Base-by-base conservation (phyloP, 2,113 vertebrate species). In the Ia io region DNA sequence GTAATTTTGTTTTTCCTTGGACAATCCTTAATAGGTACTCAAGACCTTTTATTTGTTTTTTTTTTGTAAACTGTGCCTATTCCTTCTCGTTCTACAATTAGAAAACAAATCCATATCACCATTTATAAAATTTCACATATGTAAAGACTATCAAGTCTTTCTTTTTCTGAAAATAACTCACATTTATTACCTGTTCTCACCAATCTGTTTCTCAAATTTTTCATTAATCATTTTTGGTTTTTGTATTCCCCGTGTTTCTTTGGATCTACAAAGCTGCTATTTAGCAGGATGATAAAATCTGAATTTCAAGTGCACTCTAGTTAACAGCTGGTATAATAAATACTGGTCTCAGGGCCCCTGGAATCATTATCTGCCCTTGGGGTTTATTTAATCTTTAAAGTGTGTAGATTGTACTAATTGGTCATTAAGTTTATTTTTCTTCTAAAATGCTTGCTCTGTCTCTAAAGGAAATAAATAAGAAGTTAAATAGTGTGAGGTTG, bases 341-440 rank as follows among this genome's bases (percentile, higher is more conserved):
- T 25, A 4, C 18, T 35, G 37, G 25, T 47, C 22, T 20, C 70
- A n/a, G 28, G 37, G 40, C 5, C 56, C 25, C 35, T 51, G 30
- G 16, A 79, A 53, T 93, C 65, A 70, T 44, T 53, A 1, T 85
- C 49, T 37, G 40, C 49, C n/a, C 59, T 59, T 78, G 53, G 12
- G 67, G 1, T 23, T 94, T 78, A 35, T 88, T 93, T 18, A 6
- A 17, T 73, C 30, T 51, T n/a, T 94, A 67, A 71, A 88, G 74
- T 30, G 5, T 56, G 3, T 44, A 59, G 32, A 32, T 91, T 90
- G 11, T 74, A 63, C 32, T 78, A 5, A 80, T 67, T 82, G 79
- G 47, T 37, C 40, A 18, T 53, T 61, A 42, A n/a, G 22, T n/a
- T 96, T 80, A 17, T 85, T 91, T 94, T 94, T 32, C 59, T 93